A percentile compares a stretch with the other conserved stretches of the same genome.
Conservation (phyloP, 1,140 invertebrate genomes). For the Melipona quadrifasciata region DNA sequence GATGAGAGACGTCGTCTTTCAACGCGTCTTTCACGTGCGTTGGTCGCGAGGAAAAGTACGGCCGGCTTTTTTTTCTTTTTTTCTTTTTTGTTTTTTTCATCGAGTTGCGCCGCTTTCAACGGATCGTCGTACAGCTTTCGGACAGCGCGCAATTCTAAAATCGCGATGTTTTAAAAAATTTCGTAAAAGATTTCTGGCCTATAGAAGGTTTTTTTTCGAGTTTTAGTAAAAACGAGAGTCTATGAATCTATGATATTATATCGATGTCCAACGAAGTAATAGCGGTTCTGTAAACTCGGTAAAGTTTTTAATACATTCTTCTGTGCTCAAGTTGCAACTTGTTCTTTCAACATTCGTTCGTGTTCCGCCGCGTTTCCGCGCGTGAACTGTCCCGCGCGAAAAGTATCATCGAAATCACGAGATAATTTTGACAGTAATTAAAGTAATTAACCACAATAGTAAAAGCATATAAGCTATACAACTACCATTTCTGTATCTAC, state of each 20-base stretch:
- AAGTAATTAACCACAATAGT: constrained; percentile 78
- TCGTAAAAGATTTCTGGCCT: constrained; percentile 28
- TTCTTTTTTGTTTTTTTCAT: constrained; percentile 5
- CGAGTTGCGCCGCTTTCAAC: background rate
- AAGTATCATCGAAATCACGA: constrained; percentile 58
- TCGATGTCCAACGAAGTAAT: constrained; percentile 53
- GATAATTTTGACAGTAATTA: constrained; percentile 77
- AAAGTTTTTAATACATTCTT: constrained; percentile 1
- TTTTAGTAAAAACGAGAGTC: constrained; percentile 49
- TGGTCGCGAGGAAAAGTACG: constrained; percentile 8
- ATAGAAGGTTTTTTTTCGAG: constrained; percentile 1
- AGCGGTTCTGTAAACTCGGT: constrained; percentile 1
- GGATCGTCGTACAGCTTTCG: constrained; percentile 6
- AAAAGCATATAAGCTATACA: constrained; percentile 82
- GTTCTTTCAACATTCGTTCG: background rate
- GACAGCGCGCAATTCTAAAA: constrained; percentile 16
- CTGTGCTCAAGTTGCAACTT: background rate
- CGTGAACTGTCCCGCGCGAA: constrained; percentile 2
- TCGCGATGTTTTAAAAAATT: constrained; percentile 36
- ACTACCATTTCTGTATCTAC: constrained; percentile 81
- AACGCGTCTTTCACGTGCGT: background rate
- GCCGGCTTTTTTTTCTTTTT: background rate
- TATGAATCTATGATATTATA: constrained; percentile 37
- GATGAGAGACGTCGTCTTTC: background rate
- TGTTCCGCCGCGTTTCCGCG: constrained; percentile 8